Conservation (phyloP, 2,797 vertebrate genomes). For the Lemur catta region DNA sequence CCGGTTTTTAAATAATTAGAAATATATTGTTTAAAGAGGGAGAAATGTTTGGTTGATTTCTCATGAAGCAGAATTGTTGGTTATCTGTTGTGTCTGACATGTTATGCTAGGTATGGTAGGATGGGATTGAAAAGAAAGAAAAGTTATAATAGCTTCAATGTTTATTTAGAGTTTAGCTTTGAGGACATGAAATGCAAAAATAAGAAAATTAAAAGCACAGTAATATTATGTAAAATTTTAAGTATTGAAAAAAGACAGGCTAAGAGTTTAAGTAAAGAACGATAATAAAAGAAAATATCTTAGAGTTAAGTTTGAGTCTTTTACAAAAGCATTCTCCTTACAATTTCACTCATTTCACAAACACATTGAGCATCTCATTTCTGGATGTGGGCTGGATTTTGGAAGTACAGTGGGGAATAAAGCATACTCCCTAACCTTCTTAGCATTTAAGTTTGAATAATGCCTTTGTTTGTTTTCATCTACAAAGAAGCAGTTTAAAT, state of each 20-base stretch:
- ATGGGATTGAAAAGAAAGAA: not conserved
- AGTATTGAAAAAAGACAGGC: not conserved
- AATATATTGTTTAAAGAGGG: not conserved
- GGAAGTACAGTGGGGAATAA: not conserved
- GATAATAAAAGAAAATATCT: not conserved
- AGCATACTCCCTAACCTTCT: not conserved
- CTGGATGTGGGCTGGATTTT: not conserved
- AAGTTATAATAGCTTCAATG: not conserved
- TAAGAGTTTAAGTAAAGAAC: not conserved
- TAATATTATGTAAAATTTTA: not conserved
- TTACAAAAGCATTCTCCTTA: not conserved
- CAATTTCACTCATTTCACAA: not conserved
- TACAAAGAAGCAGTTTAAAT: not conserved
- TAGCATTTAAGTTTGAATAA: not conserved
- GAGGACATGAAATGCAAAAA: not conserved
- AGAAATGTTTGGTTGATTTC: not conserved
- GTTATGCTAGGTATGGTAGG: not conserved
- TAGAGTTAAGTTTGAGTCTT: not conserved
- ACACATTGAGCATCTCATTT: not conserved
- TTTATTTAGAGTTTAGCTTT: slow-evolving; percentile 29
- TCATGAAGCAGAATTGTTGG: not conserved
- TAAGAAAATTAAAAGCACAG: not conserved
- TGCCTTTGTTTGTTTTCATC: slow-evolving; percentile 29
- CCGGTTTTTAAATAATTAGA: slow-evolving; percentile 18
- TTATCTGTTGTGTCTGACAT: not conserved